Evolutionary conservation across 2,113 vertebrate genomes (phyloP).

Genomic region (Zootoca vivipara): DNA sequence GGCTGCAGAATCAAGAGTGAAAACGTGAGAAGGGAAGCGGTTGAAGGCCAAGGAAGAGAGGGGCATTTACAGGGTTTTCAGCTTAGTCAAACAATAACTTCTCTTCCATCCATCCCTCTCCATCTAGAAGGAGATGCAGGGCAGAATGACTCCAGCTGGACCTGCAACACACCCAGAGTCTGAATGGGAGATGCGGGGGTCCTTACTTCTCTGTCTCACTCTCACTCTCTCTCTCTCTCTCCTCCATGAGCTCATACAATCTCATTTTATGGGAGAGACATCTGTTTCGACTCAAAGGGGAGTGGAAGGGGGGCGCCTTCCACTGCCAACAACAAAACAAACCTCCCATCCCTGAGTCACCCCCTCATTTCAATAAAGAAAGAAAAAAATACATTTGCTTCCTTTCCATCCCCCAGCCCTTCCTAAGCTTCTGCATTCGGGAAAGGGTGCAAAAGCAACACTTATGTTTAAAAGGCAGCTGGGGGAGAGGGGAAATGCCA

Average conservation of each 20-base stretch:
- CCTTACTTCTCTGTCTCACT: background rate
- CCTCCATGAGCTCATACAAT: slow-evolving; percentile 46
- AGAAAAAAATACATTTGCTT: slow-evolving; percentile 40
- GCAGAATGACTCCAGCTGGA: slow-evolving; percentile 20
- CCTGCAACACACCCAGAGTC: slow-evolving; percentile 29
- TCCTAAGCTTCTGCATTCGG: background rate
- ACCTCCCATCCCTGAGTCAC: slow-evolving; percentile 6
- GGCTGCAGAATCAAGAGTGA: slow-evolving; percentile 28
- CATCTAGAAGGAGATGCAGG: background rate
- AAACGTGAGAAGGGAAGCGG: background rate
- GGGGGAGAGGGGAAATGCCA: background rate
- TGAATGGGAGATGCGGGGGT: background rate
- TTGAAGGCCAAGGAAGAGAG: background rate
- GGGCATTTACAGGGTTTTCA: background rate
- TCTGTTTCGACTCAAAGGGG: slow-evolving; percentile 68
- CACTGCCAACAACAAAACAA: slow-evolving; percentile 27
- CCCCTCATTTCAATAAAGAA: slow-evolving; percentile 65
- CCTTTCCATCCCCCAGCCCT: background rate
- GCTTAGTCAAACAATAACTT: slow-evolving; percentile 33
- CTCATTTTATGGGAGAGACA: slow-evolving; percentile 59
- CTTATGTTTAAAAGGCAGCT: background rate
- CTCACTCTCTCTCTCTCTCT: slow-evolving; percentile 47
- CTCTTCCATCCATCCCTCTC: background rate
- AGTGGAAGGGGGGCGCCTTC: slow-evolving; percentile 24
- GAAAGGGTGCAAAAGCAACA: background rate